A percentile compares a stretch with the other conserved stretches of the same genome.
phyloP scores from a whole-genome alignment of 2,888 invertebrate genomes.

The Oscheius sp. region DNA sequence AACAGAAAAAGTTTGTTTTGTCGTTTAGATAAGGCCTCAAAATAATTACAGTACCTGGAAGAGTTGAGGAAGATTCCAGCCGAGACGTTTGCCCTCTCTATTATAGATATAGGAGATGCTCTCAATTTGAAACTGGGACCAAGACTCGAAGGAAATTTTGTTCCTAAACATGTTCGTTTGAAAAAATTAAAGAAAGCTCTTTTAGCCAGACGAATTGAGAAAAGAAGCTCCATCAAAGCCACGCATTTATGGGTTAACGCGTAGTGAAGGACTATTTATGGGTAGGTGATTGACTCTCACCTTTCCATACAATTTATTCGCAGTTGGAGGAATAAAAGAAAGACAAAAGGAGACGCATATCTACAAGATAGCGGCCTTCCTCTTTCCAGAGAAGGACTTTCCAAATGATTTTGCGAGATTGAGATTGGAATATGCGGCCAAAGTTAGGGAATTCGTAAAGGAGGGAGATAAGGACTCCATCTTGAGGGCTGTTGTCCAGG shows the following conservation, averaged over 20 bases:
- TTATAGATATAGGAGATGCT: conserved; percentile 14
- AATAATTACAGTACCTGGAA: conserved; percentile 2
- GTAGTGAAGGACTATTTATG: conserved; percentile 39
- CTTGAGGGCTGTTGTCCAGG: not conserved
- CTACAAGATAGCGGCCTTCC: not conserved
- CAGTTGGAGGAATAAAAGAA: not conserved
- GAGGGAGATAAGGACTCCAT: not conserved
- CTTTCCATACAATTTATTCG: not conserved
- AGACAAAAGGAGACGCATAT: not conserved
- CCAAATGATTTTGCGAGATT: not conserved
- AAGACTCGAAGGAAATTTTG: conserved; percentile 36
- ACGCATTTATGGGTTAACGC: conserved; percentile 38
- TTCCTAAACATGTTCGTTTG: conserved; percentile 28
- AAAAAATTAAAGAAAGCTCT: no score
- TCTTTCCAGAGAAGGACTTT: conserved; percentile 15
- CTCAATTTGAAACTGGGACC: conserved; percentile 24
- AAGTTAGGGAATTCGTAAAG: not conserved
- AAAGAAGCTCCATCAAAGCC: conserved; percentile 47
- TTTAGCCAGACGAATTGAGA: conserved; percentile 31
- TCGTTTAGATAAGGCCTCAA: not conserved
- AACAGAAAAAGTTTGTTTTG: not conserved
- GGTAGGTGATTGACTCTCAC: not conserved
- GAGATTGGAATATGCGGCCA: conserved; percentile 1
- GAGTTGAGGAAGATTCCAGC: conserved; percentile 4
- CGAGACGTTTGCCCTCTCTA: not conserved